A percentile compares a stretch with the other conserved stretches of the same genome.
These are phyloP conservation scores for Pangasius sanitwongsei DNA, from an alignment of 2,797 vertebrate species.

Conservation along the genomic window DNA sequence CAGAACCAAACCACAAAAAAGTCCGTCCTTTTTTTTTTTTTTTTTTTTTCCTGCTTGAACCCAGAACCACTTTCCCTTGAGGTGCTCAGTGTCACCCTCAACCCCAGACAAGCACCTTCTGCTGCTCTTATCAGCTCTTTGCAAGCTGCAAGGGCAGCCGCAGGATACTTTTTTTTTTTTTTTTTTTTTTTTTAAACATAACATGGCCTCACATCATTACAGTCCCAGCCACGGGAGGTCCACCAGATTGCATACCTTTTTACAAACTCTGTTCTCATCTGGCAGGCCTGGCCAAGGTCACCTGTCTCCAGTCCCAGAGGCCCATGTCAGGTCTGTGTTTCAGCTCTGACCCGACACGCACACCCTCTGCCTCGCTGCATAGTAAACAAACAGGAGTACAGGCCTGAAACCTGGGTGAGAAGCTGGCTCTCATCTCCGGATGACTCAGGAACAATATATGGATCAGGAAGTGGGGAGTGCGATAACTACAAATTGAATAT, in stretches of 20 bases:
- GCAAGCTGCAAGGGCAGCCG: constrained; percentile 67
- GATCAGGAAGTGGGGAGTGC: constrained; percentile 23
- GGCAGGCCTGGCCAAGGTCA: constrained; percentile 57
- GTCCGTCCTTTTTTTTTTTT: too few species aligned
- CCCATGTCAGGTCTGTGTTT: constrained; percentile 53
- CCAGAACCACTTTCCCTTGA: constrained; percentile 30
- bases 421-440: constrained; percentile 3
- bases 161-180: constrained; percentile 64
- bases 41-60: not conserved
- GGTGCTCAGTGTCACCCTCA: constrained; percentile 53
- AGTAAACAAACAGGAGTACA: constrained; percentile 68
- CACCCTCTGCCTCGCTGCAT: constrained; percentile 74
- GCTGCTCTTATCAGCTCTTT: constrained; percentile 82
- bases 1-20: constrained; percentile 22
- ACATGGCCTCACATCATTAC: constrained; percentile 60
- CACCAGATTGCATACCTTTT: constrained; percentile 63
- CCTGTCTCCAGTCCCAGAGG: constrained; percentile 48
- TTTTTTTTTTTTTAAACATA: constrained; percentile 59
- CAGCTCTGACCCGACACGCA: constrained; percentile 77
- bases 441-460: constrained; percentile 47
- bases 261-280: constrained; percentile 50
- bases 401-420: constrained; percentile 18
- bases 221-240: constrained; percentile 70
- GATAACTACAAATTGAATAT: constrained; percentile 79
- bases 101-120: constrained; percentile 59